phyloP scores from a whole-genome alignment of 1,140 invertebrate genomes.

The Drosophila repletoides region DNA sequence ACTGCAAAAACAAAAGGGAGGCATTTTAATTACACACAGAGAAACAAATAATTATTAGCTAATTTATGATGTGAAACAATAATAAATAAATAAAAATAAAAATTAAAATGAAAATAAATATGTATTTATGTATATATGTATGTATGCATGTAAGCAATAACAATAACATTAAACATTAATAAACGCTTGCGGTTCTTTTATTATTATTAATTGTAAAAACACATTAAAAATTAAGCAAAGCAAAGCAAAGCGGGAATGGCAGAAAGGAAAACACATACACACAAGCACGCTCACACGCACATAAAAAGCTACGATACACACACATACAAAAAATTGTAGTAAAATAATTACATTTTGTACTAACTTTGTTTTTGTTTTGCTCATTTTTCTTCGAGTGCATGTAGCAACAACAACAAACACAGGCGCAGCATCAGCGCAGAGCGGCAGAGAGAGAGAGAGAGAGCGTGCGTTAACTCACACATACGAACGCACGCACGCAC shows the following conservation, averaged over 20 bases:
- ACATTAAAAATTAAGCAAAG: constrained; percentile 6
- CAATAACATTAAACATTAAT: constrained; percentile 29
- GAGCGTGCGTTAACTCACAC: no score
- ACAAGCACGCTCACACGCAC: constrained; percentile 2
- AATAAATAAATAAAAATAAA: constrained; percentile 10
- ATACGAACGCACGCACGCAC: constrained; percentile 1
- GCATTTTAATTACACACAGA: background rate
- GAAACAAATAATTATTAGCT: constrained; percentile 7
- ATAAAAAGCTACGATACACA: constrained; percentile 6
- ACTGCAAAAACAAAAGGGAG: constrained; percentile 14
- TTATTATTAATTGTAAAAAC: background rate
- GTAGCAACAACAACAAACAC: constrained; percentile 9
- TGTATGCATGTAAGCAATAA: constrained; percentile 14
- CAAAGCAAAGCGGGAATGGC: background rate
- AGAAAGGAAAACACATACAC: background rate
- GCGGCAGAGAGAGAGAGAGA: background rate
- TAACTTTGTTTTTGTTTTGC: constrained; percentile 35
- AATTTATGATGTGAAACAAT: background rate
- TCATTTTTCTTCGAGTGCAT: constrained; percentile 3
- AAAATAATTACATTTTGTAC: constrained; percentile 28
- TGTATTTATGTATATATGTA: background rate
- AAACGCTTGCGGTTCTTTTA: constrained; percentile 15
- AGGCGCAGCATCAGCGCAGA: background rate
- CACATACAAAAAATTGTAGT: constrained; percentile 9
- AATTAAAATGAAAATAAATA: background rate